Evolutionary conservation across 2,113 vertebrate genomes (phyloP), one percentile per base, ranked within the genome.

Genomic region (Albula goreensis): DNA sequence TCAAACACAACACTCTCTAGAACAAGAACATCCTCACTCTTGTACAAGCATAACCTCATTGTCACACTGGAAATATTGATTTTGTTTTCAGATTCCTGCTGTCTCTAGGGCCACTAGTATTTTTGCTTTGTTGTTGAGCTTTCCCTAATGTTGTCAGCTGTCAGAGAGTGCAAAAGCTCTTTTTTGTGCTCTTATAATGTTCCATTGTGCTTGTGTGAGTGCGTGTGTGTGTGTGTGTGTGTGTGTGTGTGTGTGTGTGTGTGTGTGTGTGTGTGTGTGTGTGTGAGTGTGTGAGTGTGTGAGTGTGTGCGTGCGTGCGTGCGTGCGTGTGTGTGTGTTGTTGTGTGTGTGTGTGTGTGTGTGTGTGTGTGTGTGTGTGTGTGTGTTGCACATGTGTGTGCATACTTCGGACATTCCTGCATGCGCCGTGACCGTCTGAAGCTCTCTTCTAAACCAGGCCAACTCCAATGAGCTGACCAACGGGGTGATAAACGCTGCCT

Each of bases 401-500:
- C 87, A 66, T 85, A 80, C 90, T 8, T 41, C 31, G 31, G 31
- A 41, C 31, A 41, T 41, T 41, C 31, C 31, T 41, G 31, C 31
- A 41, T 41, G 31, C 31, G 31, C 31, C 31, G 81, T 66, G 17
- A 48, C 15, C 8, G 50, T 85, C 22, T 19, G 10, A 17, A 22
- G 22, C 48, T 25, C 5, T 53, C 19, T 80, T 4, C 11, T 51
- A 50, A 91, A 90, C 25, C 92, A 99, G 98, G 98, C 97, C 93
- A 97, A 97, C 90, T 95, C 97, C 86, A 98, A 98, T 78, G 97
- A 99, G 93, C 93, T 99, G 88, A 98, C 96, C 86, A 99, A 99
- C 89, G 95, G 96, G 51, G 97, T 99, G 93, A 97, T 99, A 93
- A 97, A 96, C 91, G 96, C 97, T 63, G 98, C 97, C 92, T 99